Evolutionary conservation across 2,888 invertebrate species (phyloP).

Genomic region (Apamea epomidion): DNA sequence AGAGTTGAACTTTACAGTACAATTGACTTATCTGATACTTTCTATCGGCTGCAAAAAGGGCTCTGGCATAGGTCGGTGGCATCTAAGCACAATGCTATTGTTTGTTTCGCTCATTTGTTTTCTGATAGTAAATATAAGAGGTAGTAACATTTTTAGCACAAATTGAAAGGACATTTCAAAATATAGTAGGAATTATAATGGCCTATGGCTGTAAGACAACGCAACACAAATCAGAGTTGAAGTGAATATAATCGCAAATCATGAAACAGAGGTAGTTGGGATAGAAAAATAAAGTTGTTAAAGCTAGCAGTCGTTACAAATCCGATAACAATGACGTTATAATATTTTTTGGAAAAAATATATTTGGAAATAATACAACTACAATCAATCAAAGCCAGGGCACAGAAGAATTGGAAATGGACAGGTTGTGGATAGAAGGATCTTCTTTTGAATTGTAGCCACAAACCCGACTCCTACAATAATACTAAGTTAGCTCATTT

Average conservation of each 20-base stretch:
- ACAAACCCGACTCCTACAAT: neutral
- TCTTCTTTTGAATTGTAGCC: neutral
- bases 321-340: neutral
- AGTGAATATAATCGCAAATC: neutral
- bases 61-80: slow-evolving; percentile 55
- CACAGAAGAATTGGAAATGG: neutral
- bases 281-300: neutral
- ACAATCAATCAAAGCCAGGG: neutral
- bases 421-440: neutral
- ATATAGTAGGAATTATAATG: neutral
- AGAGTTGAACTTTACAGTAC: slow-evolving; percentile 82
- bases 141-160: neutral
- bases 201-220: neutral
- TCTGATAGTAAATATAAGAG: neutral
- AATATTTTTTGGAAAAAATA: neutral
- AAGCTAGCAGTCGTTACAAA: neutral
- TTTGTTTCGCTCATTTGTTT: slow-evolving; percentile 33
- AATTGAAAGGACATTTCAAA: neutral
- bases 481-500: neutral
- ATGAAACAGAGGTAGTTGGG: neutral
- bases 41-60: slow-evolving; percentile 71
- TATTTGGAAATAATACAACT: neutral
- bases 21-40: slow-evolving; percentile 76
- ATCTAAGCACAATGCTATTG: slow-evolving; percentile 42
- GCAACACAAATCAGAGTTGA: neutral